A percentile compares a stretch with the other conserved stretches of the same genome.
These are phyloP conservation scores for Ardeotis arabs DNA, from an alignment of 2,113 vertebrate species.

Conservation along the genomic window DNA sequence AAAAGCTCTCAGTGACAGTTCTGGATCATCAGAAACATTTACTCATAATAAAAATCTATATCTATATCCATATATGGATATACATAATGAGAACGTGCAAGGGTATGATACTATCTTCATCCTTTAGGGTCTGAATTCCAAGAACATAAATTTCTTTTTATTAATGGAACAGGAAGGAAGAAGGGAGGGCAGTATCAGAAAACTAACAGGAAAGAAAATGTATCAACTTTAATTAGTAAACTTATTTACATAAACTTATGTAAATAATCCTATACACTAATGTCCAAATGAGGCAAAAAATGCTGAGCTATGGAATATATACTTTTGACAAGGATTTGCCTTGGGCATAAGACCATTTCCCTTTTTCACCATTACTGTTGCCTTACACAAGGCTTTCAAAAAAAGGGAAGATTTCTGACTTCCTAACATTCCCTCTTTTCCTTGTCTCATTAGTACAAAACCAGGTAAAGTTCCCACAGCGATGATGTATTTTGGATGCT, in stretches of 20 bases:
- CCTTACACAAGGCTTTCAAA: not conserved
- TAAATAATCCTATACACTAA: not conserved
- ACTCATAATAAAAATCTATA: not conserved
- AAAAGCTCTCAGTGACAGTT: not conserved
- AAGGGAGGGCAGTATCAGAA: not conserved
- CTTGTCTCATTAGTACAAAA: not conserved
- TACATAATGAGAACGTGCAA: not conserved
- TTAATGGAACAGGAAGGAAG: not conserved
- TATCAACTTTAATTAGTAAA: not conserved
- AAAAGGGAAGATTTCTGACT: not conserved
- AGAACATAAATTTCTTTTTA: not conserved
- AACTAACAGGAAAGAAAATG: not conserved
- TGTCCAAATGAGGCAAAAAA: not conserved
- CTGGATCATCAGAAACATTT: not conserved
- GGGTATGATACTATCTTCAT: not conserved
- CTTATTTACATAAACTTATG: not conserved
- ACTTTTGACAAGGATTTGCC: not conserved
- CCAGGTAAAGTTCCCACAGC: not conserved
- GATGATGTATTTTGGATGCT: not conserved
- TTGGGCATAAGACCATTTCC: not conserved
- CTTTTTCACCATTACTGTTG: not conserved
- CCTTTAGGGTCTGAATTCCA: not conserved
- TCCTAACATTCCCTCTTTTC: not conserved
- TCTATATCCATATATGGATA: not conserved
- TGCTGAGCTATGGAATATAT: not conserved